Conservation (phyloP, 2,888 invertebrate species). For the Acrobeloides nanus region DNA sequence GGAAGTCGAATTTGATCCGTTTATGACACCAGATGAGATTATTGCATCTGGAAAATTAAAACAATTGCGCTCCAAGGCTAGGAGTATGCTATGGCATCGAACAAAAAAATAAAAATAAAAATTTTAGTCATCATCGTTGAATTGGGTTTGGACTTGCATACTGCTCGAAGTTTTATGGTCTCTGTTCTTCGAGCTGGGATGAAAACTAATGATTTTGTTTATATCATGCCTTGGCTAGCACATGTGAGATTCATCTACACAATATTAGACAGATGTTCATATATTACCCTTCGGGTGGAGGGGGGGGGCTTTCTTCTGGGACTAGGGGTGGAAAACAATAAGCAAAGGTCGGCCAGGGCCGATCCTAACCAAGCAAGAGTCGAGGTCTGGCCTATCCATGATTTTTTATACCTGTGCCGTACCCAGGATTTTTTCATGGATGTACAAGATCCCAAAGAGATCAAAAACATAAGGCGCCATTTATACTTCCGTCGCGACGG, state of each 20-base stretch:
- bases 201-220: slow-evolving; percentile 47
- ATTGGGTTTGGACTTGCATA: slow-evolving; percentile 48
- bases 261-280: too few relatives aligned
- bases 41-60: slow-evolving; percentile 38
- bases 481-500: too few relatives aligned
- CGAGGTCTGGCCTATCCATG: too few relatives aligned
- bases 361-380: too few relatives aligned
- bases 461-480: too few relatives aligned
- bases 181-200: slow-evolving; percentile 36
- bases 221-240: slow-evolving; percentile 48
- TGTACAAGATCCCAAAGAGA: too few relatives aligned
- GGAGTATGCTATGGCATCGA: slow-evolving; percentile 10
- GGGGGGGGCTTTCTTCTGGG: too few relatives aligned
- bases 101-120: neutral
- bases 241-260: slow-evolving; percentile 42
- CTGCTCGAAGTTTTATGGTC: slow-evolving; percentile 42
- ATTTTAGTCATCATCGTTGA: slow-evolving; percentile 47
- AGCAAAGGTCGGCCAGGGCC: too few relatives aligned
- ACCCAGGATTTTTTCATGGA: too few relatives aligned
- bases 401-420: too few relatives aligned
- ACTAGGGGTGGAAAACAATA: too few relatives aligned
- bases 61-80: slow-evolving; percentile 24
- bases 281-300: too few relatives aligned
- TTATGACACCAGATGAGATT: slow-evolving; percentile 46
- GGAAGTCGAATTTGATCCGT: slow-evolving; percentile 43